phyloP scores from a whole-genome alignment of 2,113 vertebrate species.

The Sminthopsis crassicaudata region DNA sequence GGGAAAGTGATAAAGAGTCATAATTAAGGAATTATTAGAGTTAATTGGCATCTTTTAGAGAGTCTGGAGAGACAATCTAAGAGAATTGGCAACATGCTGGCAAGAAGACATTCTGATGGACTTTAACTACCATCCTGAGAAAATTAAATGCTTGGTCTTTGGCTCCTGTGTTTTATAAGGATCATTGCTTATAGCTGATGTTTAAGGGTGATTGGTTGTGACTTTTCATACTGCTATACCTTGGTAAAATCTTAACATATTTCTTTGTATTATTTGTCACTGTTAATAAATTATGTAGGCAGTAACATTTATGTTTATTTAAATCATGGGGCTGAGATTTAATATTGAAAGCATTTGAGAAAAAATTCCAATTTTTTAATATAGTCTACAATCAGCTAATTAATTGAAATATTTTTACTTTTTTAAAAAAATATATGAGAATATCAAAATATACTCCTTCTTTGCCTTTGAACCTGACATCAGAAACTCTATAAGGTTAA shows the following conservation, averaged over 20 bases:
- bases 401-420: not conserved
- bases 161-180: not conserved
- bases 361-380: not conserved
- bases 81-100: not conserved
- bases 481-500: not conserved
- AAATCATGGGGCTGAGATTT: not conserved
- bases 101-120: not conserved
- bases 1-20: not conserved
- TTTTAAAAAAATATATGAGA: not conserved
- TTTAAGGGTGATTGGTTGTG: not conserved
- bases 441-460: not conserved
- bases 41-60: not conserved
- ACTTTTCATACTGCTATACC: not conserved
- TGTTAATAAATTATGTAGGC: not conserved
- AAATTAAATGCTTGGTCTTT: not conserved
- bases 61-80: not conserved
- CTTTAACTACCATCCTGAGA: not conserved
- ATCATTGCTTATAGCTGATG: not conserved
- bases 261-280: not conserved
- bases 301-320: not conserved
- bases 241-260: not conserved
- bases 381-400: not conserved
- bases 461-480: not conserved
- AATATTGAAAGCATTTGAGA: not conserved
- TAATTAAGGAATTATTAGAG: not conserved